phyloP scores from a whole-genome alignment of 2,888 invertebrate species.

The Pardosa pseudoannulata region DNA sequence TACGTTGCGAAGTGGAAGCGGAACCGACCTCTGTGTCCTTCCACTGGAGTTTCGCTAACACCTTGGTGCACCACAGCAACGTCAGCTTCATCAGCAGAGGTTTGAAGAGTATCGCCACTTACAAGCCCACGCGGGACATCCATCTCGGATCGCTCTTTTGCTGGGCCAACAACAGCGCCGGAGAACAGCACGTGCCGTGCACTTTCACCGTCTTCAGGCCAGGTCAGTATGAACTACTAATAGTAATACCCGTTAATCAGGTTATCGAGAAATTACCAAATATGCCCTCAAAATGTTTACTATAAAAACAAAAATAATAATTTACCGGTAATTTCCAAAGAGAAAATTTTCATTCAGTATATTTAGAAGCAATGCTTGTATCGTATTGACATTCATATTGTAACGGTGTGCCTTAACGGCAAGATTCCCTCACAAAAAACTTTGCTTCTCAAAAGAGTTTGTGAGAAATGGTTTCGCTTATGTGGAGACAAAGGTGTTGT shows the following conservation, averaged over 20 bases:
- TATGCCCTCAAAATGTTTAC: too few relatives aligned
- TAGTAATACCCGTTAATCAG: background rate
- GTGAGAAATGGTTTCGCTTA: too few relatives aligned
- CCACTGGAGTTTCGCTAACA: slow-evolving; percentile 90
- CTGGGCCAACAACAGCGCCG: slow-evolving; percentile 75
- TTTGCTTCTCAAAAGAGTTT: too few relatives aligned
- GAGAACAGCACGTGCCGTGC: slow-evolving; percentile 74
- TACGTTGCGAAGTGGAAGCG: slow-evolving; percentile 73
- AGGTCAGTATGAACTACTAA: background rate
- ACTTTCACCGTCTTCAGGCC: slow-evolving; percentile 74
- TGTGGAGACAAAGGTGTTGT: too few relatives aligned
- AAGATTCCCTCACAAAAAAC: too few relatives aligned
- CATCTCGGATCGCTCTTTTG: slow-evolving; percentile 75
- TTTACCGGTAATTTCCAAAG: too few relatives aligned
- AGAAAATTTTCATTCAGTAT: too few relatives aligned
- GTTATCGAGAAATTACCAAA: too few relatives aligned
- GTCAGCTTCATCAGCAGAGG: slow-evolving; percentile 45
- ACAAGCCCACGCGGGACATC: slow-evolving; percentile 73
- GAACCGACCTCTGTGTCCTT: slow-evolving; percentile 82
- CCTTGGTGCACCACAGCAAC: slow-evolving; percentile 36
- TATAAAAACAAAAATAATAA: too few relatives aligned
- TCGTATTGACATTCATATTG: too few relatives aligned
- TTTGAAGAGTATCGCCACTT: slow-evolving; percentile 68
- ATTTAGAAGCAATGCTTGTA: too few relatives aligned
- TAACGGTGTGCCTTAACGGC: too few relatives aligned